Conservation (phyloP, 35 echinoderm and acorn worm genomes). For the Eucidaris tribuloides region DNA sequence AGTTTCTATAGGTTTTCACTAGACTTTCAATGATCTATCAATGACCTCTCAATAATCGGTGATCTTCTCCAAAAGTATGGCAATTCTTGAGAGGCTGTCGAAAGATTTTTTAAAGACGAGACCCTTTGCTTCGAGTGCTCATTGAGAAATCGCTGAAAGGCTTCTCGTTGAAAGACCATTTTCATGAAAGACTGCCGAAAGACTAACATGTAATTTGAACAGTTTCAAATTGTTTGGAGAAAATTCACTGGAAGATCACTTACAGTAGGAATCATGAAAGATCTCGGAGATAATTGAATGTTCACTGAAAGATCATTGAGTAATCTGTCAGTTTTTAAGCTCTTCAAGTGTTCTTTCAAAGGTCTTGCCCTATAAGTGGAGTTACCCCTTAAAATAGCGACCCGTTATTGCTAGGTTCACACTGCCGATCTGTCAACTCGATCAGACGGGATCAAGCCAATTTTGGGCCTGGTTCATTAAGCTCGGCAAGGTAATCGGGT, state of each 20-base stretch:
- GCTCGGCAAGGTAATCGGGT: too few species aligned
- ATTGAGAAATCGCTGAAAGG: neutral
- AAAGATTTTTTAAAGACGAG: neutral
- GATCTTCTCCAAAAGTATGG: neutral
- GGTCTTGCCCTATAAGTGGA: too few species aligned
- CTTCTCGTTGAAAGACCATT: too few species aligned
- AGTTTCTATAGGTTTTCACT: neutral
- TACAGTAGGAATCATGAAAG: neutral
- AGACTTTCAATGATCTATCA: neutral
- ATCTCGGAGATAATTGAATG: neutral
- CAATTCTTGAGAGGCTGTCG: neutral
- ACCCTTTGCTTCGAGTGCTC: neutral
- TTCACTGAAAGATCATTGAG: neutral
- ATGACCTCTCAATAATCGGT: neutral
- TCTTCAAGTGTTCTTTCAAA: neutral
- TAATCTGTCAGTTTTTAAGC: neutral
- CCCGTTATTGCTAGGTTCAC: too few species aligned
- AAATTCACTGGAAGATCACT: neutral
- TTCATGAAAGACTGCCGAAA: neutral
- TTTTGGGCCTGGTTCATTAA: too few species aligned
- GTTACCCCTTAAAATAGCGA: too few species aligned
- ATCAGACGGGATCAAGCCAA: too few species aligned
- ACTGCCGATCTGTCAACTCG: too few species aligned
- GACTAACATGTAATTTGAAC: neutral
- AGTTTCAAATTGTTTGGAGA: neutral